Conservation (phyloP, 1,140 invertebrate species). For the Drosophila prosaltans region DNA sequence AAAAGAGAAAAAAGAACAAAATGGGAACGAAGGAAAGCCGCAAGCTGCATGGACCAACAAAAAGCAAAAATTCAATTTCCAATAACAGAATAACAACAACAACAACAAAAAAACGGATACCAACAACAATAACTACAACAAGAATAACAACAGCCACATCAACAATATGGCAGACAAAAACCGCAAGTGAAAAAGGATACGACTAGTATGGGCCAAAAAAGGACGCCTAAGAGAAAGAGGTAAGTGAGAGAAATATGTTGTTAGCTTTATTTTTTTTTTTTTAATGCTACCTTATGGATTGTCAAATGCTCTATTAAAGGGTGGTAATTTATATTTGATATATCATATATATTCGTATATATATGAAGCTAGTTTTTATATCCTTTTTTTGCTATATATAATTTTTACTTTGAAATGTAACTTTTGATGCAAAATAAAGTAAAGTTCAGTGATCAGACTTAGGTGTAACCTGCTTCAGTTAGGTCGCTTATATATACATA, state of each 20-base stretch:
- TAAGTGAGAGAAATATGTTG: conserved; percentile 29
- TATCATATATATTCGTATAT: background rate
- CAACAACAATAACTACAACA: conserved; percentile 3
- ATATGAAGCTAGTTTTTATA: too few relatives aligned
- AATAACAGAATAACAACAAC: conserved; percentile 61
- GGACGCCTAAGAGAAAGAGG: background rate
- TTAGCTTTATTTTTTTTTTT: background rate
- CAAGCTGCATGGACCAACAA: conserved; percentile 50
- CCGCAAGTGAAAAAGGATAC: conserved; percentile 42
- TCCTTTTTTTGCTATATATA: too few relatives aligned
- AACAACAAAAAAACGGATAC: conserved; percentile 25
- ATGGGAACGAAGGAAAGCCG: conserved; percentile 14
- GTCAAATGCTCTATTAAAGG: conserved; percentile 24
- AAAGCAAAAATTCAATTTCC: conserved; percentile 67
- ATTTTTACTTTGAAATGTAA: too few relatives aligned
- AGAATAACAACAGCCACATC: conserved; percentile 25
- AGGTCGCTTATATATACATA: too few relatives aligned
- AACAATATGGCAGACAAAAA: conserved; percentile 56
- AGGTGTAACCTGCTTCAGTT: too few relatives aligned
- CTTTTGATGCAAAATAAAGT: too few relatives aligned
- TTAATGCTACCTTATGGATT: background rate
- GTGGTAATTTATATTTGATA: background rate
- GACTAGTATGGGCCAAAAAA: background rate
- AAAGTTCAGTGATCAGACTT: too few relatives aligned
- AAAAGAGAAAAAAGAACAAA: conserved; percentile 4